Conservation (phyloP, 2,888 invertebrate species). For the Melangyna quadrimaculata region DNA sequence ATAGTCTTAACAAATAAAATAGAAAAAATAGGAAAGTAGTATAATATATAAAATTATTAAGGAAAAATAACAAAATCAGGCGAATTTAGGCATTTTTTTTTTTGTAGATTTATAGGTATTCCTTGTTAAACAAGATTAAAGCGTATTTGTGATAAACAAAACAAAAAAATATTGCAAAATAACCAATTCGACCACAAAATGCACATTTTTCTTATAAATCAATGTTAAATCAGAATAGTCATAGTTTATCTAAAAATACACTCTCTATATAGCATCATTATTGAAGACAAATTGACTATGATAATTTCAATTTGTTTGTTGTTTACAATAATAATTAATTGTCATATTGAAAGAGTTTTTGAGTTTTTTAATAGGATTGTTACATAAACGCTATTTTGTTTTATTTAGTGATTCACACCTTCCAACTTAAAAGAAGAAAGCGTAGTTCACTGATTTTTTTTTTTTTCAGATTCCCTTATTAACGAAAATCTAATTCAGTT, state of each 20-base stretch:
- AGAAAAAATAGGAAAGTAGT: not conserved
- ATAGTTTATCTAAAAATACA: no score
- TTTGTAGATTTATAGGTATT: conserved; percentile 51
- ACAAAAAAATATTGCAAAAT: conserved; percentile 19
- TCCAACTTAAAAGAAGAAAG: no score
- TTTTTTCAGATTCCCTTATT: no score
- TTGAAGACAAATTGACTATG: conserved; percentile 35
- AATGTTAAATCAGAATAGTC: not conserved
- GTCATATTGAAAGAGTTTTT: no score
- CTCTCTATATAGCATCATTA: not conserved
- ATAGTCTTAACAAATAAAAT: conserved; percentile 8
- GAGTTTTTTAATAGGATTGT: no score
- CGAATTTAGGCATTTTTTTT: conserved; percentile 38
- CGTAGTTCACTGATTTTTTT: no score
- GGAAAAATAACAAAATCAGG: conserved; percentile 15
- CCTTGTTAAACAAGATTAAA: conserved; percentile 65
- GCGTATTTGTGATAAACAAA: conserved; percentile 70
- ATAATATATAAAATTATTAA: not conserved
- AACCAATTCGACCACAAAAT: conserved; percentile 19
- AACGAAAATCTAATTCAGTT: no score
- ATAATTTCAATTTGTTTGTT: conserved; percentile 30
- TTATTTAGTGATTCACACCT: no score
- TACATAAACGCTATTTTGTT: no score
- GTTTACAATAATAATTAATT: no score
- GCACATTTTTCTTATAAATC: not conserved